phyloP scores from a whole-genome alignment of 2,888 invertebrate species.

The Hirudinaria manillensis region DNA sequence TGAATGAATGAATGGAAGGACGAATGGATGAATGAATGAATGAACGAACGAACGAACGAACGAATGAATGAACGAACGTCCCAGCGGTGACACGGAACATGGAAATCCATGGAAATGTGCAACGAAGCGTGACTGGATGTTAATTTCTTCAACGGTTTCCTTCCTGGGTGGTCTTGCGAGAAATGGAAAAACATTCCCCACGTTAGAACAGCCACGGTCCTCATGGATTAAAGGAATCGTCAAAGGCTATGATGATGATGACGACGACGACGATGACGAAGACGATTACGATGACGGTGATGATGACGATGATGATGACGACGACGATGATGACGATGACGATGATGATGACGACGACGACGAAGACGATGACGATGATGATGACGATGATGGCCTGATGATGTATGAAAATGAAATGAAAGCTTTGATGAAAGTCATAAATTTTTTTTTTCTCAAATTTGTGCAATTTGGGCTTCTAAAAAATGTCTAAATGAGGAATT shows the following conservation, averaged over 20 bases:
- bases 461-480: neutral
- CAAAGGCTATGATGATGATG: conserved; percentile 37
- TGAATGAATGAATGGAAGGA: neutral
- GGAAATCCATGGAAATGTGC: neutral
- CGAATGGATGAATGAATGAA: too few relatives aligned
- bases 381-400: conserved; percentile 10
- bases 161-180: too few relatives aligned
- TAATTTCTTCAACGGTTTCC: too few relatives aligned
- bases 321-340: conserved; percentile 17
- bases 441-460: neutral
- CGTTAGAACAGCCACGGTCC: too few relatives aligned
- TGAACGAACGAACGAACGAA: too few relatives aligned
- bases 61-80: neutral
- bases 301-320: neutral
- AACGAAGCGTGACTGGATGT: neutral
- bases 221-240: neutral
- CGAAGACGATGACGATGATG: neutral
- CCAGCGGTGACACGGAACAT: neutral
- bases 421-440: too few relatives aligned
- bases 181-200: too few relatives aligned
- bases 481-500: neutral
- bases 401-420: neutral
- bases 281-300: conserved; percentile 16
- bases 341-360: neutral
- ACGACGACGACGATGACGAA: conserved; percentile 38